Conservation (phyloP, 2,888 invertebrate genomes). For the Gandaritis pyraliata region DNA sequence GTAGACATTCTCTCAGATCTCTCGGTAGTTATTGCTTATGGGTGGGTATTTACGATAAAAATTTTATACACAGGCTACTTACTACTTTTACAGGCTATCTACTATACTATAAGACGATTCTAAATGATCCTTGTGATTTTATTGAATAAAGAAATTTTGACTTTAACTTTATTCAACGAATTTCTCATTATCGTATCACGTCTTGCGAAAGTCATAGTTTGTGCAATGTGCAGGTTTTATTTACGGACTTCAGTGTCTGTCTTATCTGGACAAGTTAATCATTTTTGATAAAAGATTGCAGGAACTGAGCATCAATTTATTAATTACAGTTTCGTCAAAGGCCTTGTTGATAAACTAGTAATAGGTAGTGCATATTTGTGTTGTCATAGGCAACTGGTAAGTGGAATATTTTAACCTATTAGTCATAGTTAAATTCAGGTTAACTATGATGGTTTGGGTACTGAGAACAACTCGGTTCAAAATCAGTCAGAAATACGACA, state of each 20-base stretch:
- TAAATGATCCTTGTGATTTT: too few species aligned
- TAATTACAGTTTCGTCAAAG: conserved; percentile 27
- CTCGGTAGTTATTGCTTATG: too few species aligned
- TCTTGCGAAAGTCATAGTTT: conserved; percentile 34
- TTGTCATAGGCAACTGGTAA: conserved; percentile 16
- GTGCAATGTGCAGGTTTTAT: conserved; percentile 35
- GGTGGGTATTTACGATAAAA: too few species aligned
- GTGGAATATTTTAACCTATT: conserved; percentile 23
- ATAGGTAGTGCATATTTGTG: conserved; percentile 12
- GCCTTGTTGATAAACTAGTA: conserved; percentile 19
- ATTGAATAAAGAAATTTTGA: too few species aligned
- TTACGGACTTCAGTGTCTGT: conserved; percentile 40
- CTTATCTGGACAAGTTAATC: conserved; percentile 48
- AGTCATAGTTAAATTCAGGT: conserved; percentile 20
- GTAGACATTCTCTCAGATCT: too few species aligned
- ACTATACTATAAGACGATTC: too few species aligned
- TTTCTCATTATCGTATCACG: conserved; percentile 23
- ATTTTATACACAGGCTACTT: too few species aligned
- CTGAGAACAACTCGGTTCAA: conserved; percentile 5
- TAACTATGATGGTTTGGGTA: conserved; percentile 5
- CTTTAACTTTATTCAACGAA: conserved; percentile 26
- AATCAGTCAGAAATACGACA: conserved; percentile 5
- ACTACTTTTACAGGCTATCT: too few species aligned
- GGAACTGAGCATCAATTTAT: conserved; percentile 30
- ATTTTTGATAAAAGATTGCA: conserved; percentile 46